Evolutionary conservation across 2,888 invertebrate genomes (phyloP), one percentile per base, ranked within the genome.

Genomic region (Troilus luridus): DNA sequence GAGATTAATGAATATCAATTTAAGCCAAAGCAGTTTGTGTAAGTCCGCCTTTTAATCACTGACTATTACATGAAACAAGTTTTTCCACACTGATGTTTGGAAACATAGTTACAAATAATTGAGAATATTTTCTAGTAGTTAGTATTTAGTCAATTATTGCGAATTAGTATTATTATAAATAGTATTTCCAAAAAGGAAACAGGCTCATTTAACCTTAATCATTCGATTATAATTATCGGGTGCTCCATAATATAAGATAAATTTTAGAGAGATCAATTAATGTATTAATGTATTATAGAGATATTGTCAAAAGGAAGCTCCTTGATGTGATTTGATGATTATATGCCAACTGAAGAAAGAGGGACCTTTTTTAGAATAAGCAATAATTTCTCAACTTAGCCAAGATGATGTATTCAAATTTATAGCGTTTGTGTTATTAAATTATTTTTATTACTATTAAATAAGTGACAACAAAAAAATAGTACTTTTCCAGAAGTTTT

Each of bases 101-200:
- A n/a, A 64, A 64, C n/a, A n/a, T 11, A 72, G 67, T 89, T 67
- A 58, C 27, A 21, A 64, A 67, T 56, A 72, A 72, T 56, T 89
- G 58, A 90, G 27, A 67, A 77, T 58, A 77, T 60, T 60, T 77
- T 59, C 59, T 90, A 54, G 24, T 90, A 77, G 72, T 90, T 77
- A 72, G 72, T 77, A 58, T 77, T 27, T 56, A 59, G 67, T 72
- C 77, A 77, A 54, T 85, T 85, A 85, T 85, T 85, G 81, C 21
- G 85, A 58, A 85, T 85, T 85, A 85, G 56, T 56, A 77, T 58
- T 58, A 77, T 56, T 58, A 56, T 85, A 58, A 85, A 85, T 56
- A 56, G 56, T 85, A 77, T 90, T 90, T 90, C 62, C 58, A 17
- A 58, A 12, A 59, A 62, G 60, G 24, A 62, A 85, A 90, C 60